phyloP scores from a whole-genome alignment of 2,888 invertebrate genomes.

The Junonia oenone region DNA sequence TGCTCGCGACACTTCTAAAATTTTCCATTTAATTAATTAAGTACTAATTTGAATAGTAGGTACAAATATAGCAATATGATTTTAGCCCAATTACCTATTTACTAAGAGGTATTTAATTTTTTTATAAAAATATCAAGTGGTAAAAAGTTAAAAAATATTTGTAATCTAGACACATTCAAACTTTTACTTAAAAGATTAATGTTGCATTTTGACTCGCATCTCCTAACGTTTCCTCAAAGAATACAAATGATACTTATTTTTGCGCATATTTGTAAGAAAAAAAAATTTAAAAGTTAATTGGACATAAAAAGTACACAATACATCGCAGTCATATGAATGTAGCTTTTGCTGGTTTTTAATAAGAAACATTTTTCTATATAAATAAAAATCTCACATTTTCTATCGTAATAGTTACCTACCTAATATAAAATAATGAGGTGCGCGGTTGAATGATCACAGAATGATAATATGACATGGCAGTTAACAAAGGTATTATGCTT shows the following conservation, averaged over 20 bases:
- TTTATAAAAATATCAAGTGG: no score
- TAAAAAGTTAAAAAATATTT: no score
- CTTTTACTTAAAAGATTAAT: slow-evolving; percentile 8
- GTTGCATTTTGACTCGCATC: neutral
- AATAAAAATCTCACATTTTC: neutral
- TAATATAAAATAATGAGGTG: neutral
- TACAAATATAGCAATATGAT: no score
- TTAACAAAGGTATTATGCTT: neutral
- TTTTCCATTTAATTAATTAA: no score
- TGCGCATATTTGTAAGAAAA: neutral
- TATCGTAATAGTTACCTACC: no score
- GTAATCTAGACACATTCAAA: slow-evolving; percentile 5
- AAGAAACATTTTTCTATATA: neutral
- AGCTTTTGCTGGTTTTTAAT: neutral
- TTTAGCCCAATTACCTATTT: no score
- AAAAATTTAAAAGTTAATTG: slow-evolving; percentile 2
- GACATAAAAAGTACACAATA: neutral
- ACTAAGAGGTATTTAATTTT: no score
- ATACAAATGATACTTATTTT: slow-evolving; percentile 6
- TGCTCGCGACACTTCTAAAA: no score
- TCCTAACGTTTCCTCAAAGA: neutral
- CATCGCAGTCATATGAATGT: neutral
- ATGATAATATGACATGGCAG: neutral
- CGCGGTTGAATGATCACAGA: neutral
- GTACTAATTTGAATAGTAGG: no score